phyloP scores from a whole-genome alignment of 2,888 invertebrate genomes.

The Choreutis nemorana region DNA sequence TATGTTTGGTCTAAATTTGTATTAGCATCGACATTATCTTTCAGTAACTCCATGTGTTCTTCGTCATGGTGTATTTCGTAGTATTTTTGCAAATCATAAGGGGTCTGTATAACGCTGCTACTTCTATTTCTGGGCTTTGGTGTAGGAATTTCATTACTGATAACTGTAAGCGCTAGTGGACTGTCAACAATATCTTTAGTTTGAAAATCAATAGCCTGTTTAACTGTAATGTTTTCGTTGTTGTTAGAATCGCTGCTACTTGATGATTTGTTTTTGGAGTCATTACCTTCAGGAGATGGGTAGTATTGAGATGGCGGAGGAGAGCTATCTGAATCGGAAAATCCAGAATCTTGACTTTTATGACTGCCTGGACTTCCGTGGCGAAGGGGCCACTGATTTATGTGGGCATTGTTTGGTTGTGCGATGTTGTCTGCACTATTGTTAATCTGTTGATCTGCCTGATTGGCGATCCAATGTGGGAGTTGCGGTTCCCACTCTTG shows the following conservation, averaged over 20 bases:
- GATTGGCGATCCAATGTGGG: slow-evolving; percentile 59
- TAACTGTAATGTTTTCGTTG: slow-evolving; percentile 53
- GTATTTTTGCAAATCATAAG: slow-evolving; percentile 59
- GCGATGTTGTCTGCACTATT: slow-evolving; percentile 43
- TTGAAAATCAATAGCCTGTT: slow-evolving; percentile 48
- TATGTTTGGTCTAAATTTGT: slow-evolving; percentile 31
- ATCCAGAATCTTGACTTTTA: slow-evolving; percentile 82
- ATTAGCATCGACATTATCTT: slow-evolving; percentile 31
- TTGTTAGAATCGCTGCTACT: slow-evolving; percentile 55
- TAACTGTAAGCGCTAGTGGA: slow-evolving; percentile 21
- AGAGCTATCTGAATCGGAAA: slow-evolving; percentile 79
- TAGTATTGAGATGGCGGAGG: slow-evolving; percentile 58
- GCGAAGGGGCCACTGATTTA: slow-evolving; percentile 53
- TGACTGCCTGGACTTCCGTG: slow-evolving; percentile 70
- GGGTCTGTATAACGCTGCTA: slow-evolving; percentile 59
- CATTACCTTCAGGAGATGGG: slow-evolving; percentile 32
- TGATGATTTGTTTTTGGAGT: slow-evolving; percentile 40
- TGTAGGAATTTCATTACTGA: slow-evolving; percentile 26
- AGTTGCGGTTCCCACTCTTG: slow-evolving; percentile 60
- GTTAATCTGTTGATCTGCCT: slow-evolving; percentile 43
- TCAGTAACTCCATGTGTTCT: slow-evolving; percentile 48
- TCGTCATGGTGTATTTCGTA: slow-evolving; percentile 57
- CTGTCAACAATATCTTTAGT: slow-evolving; percentile 38
- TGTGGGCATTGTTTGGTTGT: slow-evolving; percentile 32
- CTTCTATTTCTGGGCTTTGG: slow-evolving; percentile 53